Conservation (phyloP, 1,140 invertebrate genomes). For the Panagrolaimus sp. region DNA sequence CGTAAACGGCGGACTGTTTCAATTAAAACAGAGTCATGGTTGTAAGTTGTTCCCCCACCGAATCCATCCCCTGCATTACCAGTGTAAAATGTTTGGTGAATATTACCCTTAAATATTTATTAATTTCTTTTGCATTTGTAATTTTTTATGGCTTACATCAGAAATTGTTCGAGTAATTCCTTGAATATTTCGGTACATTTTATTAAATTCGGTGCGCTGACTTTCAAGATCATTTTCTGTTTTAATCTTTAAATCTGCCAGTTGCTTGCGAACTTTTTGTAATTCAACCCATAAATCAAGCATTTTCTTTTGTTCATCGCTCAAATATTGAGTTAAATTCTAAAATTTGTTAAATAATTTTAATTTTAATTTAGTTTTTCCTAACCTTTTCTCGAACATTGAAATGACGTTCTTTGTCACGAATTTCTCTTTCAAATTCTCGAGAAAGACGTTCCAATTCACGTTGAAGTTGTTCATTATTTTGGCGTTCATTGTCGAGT, state of each 20-base stretch:
- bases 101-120: background rate
- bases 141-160: background rate
- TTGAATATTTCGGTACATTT: slow-evolving; percentile 45
- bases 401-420: slow-evolving; percentile 54
- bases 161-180: slow-evolving; percentile 43
- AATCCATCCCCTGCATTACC: slow-evolving; percentile 15
- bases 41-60: slow-evolving; percentile 34
- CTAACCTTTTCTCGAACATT: slow-evolving; percentile 47
- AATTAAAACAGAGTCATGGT: slow-evolving; percentile 41
- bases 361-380: background rate
- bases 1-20: slow-evolving; percentile 45
- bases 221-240: slow-evolving; percentile 49
- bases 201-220: slow-evolving; percentile 50
- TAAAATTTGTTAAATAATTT: slow-evolving; percentile 22
- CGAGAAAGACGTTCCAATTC: slow-evolving; percentile 51
- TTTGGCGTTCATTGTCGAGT: slow-evolving; percentile 50
- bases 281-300: slow-evolving; percentile 58
- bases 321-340: slow-evolving; percentile 59
- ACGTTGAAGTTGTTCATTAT: slow-evolving; percentile 49
- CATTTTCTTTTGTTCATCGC: slow-evolving; percentile 59
- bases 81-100: slow-evolving; percentile 18
- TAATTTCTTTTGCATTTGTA: background rate
- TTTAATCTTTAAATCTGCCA: slow-evolving; percentile 48
- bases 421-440: slow-evolving; percentile 54
- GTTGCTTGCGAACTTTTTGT: slow-evolving; percentile 57